phyloP scores from a whole-genome alignment of 2,888 invertebrate genomes.

The Pegoplata infirma region DNA sequence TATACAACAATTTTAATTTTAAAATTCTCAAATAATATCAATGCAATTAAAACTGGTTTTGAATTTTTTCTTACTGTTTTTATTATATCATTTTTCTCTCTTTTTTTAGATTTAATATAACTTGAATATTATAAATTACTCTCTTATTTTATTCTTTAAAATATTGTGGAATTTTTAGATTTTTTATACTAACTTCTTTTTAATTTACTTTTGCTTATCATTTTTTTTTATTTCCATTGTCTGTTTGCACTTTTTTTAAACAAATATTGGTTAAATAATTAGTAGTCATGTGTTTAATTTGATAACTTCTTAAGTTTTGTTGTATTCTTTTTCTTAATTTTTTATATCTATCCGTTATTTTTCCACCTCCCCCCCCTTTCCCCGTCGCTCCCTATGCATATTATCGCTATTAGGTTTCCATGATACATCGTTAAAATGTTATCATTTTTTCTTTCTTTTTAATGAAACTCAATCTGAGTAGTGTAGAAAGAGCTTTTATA shows the following conservation, averaged over 20 bases:
- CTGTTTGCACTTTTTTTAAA: background rate
- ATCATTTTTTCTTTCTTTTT: constrained; percentile 34
- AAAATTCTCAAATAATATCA: background rate
- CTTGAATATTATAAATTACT: background rate
- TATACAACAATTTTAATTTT: background rate
- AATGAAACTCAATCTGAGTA: constrained; percentile 32
- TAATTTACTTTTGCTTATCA: background rate
- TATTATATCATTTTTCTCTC: background rate
- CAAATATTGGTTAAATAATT: background rate
- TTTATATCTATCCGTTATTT: background rate
- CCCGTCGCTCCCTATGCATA: background rate
- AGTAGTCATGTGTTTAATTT: background rate
- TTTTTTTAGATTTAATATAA: background rate
- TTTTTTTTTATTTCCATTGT: background rate
- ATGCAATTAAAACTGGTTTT: constrained; percentile 50
- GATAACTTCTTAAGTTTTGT: background rate
- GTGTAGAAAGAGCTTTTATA: constrained; percentile 32
- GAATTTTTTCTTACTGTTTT: background rate
- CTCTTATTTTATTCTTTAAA: constrained; percentile 3
- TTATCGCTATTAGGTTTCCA: background rate
- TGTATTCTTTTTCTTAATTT: background rate
- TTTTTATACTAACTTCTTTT: background rate
- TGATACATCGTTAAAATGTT: constrained; percentile 30
- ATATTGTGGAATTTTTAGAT: constrained; percentile 9
- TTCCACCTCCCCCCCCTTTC: background rate